phyloP scores from a whole-genome alignment of 2,797 vertebrate genomes.

The Cossypha dichroa region DNA sequence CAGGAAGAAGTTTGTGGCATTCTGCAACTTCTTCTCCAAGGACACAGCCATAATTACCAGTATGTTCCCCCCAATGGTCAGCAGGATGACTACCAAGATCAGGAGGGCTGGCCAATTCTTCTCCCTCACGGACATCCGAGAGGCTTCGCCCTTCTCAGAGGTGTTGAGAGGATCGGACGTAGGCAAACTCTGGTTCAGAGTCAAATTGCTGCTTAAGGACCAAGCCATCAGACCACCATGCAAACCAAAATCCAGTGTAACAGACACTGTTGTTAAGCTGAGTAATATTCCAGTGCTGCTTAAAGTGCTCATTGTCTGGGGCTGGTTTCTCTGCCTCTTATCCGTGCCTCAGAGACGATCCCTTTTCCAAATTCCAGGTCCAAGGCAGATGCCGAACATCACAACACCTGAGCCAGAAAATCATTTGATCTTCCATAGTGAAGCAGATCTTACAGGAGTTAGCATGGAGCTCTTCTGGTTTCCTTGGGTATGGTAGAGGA shows the following conservation, averaged over 20 bases:
- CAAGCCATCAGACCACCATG: slow-evolving; percentile 78
- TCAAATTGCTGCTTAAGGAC: slow-evolving; percentile 79
- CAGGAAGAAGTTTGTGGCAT: slow-evolving; percentile 96
- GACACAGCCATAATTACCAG: slow-evolving; percentile 95
- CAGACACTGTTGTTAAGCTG: slow-evolving; percentile 75
- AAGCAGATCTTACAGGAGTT: not conserved
- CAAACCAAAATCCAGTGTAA: slow-evolving; percentile 77
- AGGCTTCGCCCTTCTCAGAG: slow-evolving; percentile 61
- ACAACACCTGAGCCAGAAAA: slow-evolving; percentile 29
- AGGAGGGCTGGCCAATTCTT: slow-evolving; percentile 95
- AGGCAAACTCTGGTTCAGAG: slow-evolving; percentile 82
- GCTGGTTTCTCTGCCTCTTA: not conserved
- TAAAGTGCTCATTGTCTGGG: slow-evolving; percentile 74
- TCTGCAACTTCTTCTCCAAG: slow-evolving; percentile 96
- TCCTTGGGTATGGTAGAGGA: not conserved
- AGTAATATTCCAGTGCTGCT: slow-evolving; percentile 76
- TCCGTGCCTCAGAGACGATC: not conserved
- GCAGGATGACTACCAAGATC: slow-evolving; percentile 89
- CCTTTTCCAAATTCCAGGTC: slow-evolving; percentile 3
- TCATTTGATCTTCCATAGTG: slow-evolving; percentile 54
- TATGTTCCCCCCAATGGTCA: slow-evolving; percentile 94
- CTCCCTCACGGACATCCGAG: slow-evolving; percentile 64
- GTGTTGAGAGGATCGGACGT: slow-evolving; percentile 67
- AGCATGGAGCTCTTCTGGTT: not conserved
- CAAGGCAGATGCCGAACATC: slow-evolving; percentile 17